Base-by-base conservation (phyloP, 2,797 vertebrate species). In the Hippopotamyrus pictus region DNA sequence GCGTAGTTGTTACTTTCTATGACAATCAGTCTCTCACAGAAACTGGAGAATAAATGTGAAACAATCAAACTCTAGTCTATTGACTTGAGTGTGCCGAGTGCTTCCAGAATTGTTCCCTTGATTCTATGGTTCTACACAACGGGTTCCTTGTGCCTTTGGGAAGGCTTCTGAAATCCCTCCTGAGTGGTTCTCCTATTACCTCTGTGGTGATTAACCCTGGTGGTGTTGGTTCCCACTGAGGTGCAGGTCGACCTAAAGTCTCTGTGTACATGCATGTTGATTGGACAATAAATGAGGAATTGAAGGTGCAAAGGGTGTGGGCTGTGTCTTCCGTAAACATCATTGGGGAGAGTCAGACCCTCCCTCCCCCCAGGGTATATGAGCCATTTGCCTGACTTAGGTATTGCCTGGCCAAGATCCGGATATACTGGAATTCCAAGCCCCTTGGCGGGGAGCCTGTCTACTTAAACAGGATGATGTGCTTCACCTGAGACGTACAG, bases 381-480 rank as follows among this genome's bases (percentile, higher is more conserved):
- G 17, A 46, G 73, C 73, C 73, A 79, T 46, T 46, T 79, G 73
- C 73, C 17, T 79, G 14, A 46, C 33, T 73, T 79, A 19, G 73
- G 73, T 79, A 79, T 46, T 46, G 37, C 73, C 37, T 44, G 41
- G 73, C 73, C 37, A 79, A 44, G 50, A 86, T 50, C 85, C 17
- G 25, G 85, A 57, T 87, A 37, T 87, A 87, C 85, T 14, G 53
- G 85, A 59, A 87, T 57, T 25, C 22, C 85, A n/a, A n/a, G 85
- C 54, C 33, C 6, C 25, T 59, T 29, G 25, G 51, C 6, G 48
- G 14, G 33, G 76, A 19, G 51, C 85, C 85, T 86, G 50, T 19
- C 51, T 19, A 44, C 33, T 87, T 59, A 59, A 87, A 62, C 37
- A 54, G 33, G 85, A 59, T 51, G 51, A 59, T 25, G 17, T 41